Base-by-base conservation (phyloP, 2,113 vertebrate species). In the Actenoides lindsayi region DNA sequence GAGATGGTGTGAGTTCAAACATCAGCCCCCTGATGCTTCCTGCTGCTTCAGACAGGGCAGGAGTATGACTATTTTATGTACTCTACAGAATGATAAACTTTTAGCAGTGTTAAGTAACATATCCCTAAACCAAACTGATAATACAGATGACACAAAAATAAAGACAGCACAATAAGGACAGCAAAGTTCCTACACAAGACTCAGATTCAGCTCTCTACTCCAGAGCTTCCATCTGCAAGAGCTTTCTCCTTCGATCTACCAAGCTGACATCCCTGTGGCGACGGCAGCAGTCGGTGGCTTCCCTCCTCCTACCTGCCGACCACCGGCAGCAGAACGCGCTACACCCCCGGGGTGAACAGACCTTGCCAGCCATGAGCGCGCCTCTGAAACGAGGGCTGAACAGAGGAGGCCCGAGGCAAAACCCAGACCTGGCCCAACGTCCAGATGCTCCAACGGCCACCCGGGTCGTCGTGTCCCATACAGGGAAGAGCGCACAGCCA, bases 391-490 rank as follows among this genome's bases (percentile, higher is more conserved):
- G 6, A 16, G 42, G 33, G 71, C 59, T 39, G 54, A 64, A 24
- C 16, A 53, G 73, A 44, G 1, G 7, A 57, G 41, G 15, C 6
- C 35, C 8, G 33, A 39, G 37, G 13, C 42, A 63, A 54, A 89
- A 14, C 37, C 69, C 37, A 14, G 2, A 16, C 9, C 3, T 0
- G 33, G 67, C 75, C 71, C 8, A 70, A 13, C 20, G 42, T 13
- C 65, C 62, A 44, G 65, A 4, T 39, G 85, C 31, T 39, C 50
- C 1, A 6, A 57, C 48, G 69, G 50, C 70, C 76, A 17, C n/a
- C 1, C 0, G 0, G 13, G 62, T 42, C 82, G 78, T 85, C 0
- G 0, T 2, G 54, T 50, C 93, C 77, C 93, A 44, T 4, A 1
- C 44, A 14, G 24, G 63, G 54, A 56, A 30, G 51, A n/a, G 3